A percentile compares a stretch with the other conserved stretches of the same genome.
phyloP scores from a whole-genome alignment of 2,888 invertebrate species.

The Eristalis tenax region DNA sequence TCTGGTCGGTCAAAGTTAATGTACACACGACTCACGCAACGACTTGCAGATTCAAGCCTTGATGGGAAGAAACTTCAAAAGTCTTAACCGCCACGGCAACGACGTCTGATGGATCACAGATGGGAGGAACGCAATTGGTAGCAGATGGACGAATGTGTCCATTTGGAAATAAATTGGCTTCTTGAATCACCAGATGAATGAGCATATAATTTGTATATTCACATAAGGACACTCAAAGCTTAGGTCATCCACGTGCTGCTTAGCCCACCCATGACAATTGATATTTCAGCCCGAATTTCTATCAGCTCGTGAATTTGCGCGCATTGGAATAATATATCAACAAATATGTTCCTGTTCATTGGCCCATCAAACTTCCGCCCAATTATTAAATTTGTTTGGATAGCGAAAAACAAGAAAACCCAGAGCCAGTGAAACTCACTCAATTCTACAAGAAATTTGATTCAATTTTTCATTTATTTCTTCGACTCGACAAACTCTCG shows the following conservation, averaged over 20 bases:
- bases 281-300: neutral
- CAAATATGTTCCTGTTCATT: constrained; percentile 38
- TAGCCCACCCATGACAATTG: neutral
- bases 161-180: neutral
- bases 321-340: constrained; percentile 7
- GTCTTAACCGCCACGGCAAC: too few relatives aligned
- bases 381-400: constrained; percentile 33
- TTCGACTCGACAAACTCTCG: neutral
- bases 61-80: too few relatives aligned
- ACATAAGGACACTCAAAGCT: neutral
- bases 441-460: constrained; percentile 31
- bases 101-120: too few relatives aligned
- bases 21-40: too few relatives aligned
- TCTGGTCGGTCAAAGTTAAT: too few relatives aligned
- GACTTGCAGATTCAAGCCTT: too few relatives aligned
- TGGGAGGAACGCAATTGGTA: too few relatives aligned
- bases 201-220: neutral
- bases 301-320: neutral
- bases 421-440: neutral
- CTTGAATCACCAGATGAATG: neutral
- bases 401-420: neutral
- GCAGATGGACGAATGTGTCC: too few relatives aligned
- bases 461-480: neutral
- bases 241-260: neutral
- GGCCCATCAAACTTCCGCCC: constrained; percentile 24